Evolutionary conservation across 2,797 vertebrate genomes (phyloP).

Genomic region (Tapera naevia): DNA sequence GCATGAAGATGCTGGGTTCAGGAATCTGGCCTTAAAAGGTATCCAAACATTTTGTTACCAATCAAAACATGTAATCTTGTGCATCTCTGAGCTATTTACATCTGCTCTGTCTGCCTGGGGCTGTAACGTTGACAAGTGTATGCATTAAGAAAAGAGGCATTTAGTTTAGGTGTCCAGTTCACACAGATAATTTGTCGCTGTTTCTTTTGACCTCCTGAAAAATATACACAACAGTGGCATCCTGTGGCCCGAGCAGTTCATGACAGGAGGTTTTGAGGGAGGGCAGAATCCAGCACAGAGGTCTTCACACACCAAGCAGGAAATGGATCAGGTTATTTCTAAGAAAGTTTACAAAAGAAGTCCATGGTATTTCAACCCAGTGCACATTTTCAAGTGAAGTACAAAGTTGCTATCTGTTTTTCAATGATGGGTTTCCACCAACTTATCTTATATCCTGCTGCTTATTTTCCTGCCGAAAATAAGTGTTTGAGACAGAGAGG

Average conservation of each 20-base stretch:
- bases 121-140: background rate
- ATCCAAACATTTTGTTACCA: constrained; percentile 13
- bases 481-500: background rate
- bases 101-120: background rate
- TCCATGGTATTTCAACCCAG: background rate
- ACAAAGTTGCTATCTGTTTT: background rate
- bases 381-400: background rate
- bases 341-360: background rate
- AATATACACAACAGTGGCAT: constrained; percentile 72
- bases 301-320: fast-evolving
- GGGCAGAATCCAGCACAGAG: background rate
- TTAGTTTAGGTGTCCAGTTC: background rate
- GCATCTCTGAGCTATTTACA: constrained; percentile 6
- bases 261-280: constrained; percentile 35
- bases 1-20: background rate
- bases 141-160: background rate
- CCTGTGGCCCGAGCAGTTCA: constrained; percentile 66
- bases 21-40: constrained; percentile 41
- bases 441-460: background rate
- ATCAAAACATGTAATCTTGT: background rate
- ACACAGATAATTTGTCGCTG: background rate
- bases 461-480: background rate
- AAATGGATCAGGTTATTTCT: background rate
- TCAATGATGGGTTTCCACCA: background rate
- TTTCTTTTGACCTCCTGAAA: constrained; percentile 5